These are phyloP conservation scores for Chloebia gouldiae DNA, from an alignment of 2,113 vertebrate genomes.

Conservation along the genomic window DNA sequence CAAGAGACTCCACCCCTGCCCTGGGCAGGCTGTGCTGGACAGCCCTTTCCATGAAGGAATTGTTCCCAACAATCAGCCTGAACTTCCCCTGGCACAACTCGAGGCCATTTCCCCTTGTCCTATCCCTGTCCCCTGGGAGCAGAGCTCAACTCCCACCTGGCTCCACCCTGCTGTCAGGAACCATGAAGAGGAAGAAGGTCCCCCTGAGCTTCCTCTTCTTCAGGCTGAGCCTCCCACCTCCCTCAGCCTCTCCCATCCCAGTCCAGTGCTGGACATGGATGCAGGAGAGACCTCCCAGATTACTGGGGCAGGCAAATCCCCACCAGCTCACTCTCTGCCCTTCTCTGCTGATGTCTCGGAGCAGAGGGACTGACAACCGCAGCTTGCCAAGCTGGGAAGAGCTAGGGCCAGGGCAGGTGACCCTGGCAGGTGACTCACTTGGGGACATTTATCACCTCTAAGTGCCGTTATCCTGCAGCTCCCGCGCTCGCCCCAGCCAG, in stretches of 20 bases:
- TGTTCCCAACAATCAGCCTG: not conserved
- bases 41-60: not conserved
- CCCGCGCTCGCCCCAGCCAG: not conserved
- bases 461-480: not conserved
- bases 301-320: not conserved
- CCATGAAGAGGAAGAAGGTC: not conserved
- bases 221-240: not conserved
- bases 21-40: not conserved
- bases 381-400: not conserved
- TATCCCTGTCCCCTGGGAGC: not conserved
- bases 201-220: not conserved
- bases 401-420: not conserved
- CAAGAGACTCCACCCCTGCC: no score
- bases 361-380: not conserved
- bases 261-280: rapidly evolving
- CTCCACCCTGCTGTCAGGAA: not conserved
- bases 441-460: not conserved
- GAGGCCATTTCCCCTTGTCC: not conserved
- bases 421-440: conserved; percentile 18
- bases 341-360: rapidly evolving
- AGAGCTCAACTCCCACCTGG: not conserved
- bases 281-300: not conserved
- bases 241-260: not conserved
- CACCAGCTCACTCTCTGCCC: not conserved
- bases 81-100: not conserved